phyloP scores from a whole-genome alignment of 2,888 invertebrate genomes.

The Cheilosia soror region DNA sequence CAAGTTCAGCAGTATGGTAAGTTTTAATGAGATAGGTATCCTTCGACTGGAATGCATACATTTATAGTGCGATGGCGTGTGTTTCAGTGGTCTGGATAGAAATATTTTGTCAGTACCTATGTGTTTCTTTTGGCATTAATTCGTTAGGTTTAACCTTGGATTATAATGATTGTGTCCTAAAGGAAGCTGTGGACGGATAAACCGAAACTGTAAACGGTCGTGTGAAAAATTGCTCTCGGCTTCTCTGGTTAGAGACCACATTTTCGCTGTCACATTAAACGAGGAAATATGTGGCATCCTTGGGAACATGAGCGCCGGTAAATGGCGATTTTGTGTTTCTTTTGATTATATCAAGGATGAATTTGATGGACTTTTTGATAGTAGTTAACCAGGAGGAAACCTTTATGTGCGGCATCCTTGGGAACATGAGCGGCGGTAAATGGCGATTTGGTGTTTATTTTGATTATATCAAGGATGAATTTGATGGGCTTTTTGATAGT shows the following conservation, averaged over 20 bases:
- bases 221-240: conserved; percentile 1
- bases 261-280: conserved; percentile 31
- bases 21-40: conserved; percentile 66
- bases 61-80: neutral
- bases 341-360: neutral
- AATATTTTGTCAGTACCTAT: neutral
- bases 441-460: conserved; percentile 10
- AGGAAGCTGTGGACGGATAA: neutral
- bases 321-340: conserved; percentile 13
- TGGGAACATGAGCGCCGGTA: neutral
- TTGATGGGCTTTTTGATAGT: conserved; percentile 37
- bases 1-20: conserved; percentile 48
- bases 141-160: conserved; percentile 5
- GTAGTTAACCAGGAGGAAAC: neutral
- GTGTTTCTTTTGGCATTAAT: conserved; percentile 2
- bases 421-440: too few relatives aligned
- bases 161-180: conserved; percentile 32
- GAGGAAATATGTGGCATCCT: conserved; percentile 14
- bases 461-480: neutral
- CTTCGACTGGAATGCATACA: neutral
- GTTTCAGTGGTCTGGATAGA: too few relatives aligned
- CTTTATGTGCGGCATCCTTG: conserved; percentile 37
- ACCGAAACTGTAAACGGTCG: neutral
- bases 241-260: conserved; percentile 15
- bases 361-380: conserved; percentile 36